Evolutionary conservation across 37 sponge, comb jelly and placozoan genomes (phyloP), one percentile per base, ranked within the genome.

Genomic region (Petrosia ficiformis): DNA sequence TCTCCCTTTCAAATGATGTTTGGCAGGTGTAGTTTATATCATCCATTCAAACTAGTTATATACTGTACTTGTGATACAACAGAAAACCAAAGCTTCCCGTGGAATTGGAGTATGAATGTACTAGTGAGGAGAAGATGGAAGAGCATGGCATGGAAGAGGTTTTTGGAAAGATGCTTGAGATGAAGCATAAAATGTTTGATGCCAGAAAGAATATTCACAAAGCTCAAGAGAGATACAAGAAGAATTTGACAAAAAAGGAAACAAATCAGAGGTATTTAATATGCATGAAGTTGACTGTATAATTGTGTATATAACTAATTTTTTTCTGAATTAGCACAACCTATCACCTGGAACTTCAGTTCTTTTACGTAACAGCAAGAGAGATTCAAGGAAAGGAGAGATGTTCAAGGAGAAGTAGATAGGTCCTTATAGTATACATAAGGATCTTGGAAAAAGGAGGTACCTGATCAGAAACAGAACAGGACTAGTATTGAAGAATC

Each of bases 1-100:
- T 57, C 75, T 30, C 75, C 75, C n/a, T 74, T 74, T 74, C 57
- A 74, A 58, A n/a, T 74, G 59, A 57, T 74, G 75, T 74, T 37
- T 36, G 32, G 32, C 28, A 56, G 75, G 75, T 59, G 56, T 57
- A 34, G 19, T 10, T 34, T 21, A 36, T 34, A 57, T 22, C 29
- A 32, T 67, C 41, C 25, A 29, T 24, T 22, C 30, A 11, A 5
- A 31, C 37, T 36, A 35, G 34, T 25, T 19, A 39, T 44, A 29
- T 74, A 32, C 36, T 30, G 19, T 72, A 24, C 22, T 40, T 24
- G 29, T 29, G 41, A 39, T 74, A 59, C 34, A 31, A 24, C 26
- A 78, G 79, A 44, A 26, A 78, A 69, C 69, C 70, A 29, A 10
- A 31, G 1, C 22, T 78, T 44, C 79, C 70, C 5, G 33, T 70